Conservation (phyloP, 1,140 invertebrate genomes). For the Drosophila trapezifrons region DNA sequence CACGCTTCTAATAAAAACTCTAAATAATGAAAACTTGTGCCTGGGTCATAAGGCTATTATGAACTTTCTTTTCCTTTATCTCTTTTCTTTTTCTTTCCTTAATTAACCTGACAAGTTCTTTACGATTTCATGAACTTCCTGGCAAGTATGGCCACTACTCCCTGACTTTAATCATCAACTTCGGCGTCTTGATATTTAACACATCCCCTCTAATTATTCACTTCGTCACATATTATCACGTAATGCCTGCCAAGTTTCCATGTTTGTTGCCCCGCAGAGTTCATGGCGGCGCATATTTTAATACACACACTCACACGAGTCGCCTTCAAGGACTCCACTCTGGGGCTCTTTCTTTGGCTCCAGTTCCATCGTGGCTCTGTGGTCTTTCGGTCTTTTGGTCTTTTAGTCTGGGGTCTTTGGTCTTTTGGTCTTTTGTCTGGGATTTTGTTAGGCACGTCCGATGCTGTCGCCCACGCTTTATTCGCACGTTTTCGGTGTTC, state of each 20-base stretch:
- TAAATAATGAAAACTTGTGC: no score
- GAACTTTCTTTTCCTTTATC: no score
- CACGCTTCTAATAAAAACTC: no score
- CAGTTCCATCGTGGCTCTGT: not conserved
- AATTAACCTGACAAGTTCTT: not conserved
- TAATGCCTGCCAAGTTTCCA: slow-evolving; percentile 41
- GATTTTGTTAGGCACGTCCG: slow-evolving; percentile 46
- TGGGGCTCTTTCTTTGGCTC: not conserved
- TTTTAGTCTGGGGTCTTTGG: slow-evolving; percentile 10
- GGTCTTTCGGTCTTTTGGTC: slow-evolving; percentile 14
- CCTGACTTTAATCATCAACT: slow-evolving; percentile 27
- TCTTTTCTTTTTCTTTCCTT: not conserved
- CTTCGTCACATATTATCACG: slow-evolving; percentile 52
- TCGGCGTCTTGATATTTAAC: slow-evolving; percentile 19
- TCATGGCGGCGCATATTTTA: slow-evolving; percentile 50
- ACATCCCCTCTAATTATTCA: slow-evolving; percentile 41
- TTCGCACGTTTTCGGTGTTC: slow-evolving; percentile 59
- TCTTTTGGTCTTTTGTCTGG: slow-evolving; percentile 38
- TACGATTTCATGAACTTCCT: slow-evolving; percentile 1
- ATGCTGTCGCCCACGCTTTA: slow-evolving; percentile 30
- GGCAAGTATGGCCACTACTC: not conserved
- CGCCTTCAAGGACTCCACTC: slow-evolving; percentile 27
- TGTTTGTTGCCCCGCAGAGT: slow-evolving; percentile 29
- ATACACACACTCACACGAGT: slow-evolving; percentile 5
- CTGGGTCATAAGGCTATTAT: no score